Evolutionary conservation across 1,140 invertebrate genomes (phyloP).

Genomic region (Zaprionus africanus): DNA sequence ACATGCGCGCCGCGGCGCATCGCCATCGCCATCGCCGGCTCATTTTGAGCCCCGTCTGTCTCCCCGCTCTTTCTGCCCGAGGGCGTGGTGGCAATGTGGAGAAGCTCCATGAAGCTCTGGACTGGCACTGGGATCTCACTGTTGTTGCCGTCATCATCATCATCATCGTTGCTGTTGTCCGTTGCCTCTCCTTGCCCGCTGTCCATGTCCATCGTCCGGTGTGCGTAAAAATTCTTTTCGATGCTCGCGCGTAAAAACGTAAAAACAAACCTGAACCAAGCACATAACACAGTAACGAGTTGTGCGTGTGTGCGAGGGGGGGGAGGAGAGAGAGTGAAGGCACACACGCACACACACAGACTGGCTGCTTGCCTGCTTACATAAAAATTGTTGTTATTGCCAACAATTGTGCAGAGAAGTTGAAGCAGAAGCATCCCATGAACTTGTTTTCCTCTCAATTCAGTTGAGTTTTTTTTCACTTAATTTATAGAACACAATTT

Average conservation of each 20-base stretch:
- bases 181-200: neutral
- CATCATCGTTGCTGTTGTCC: slow-evolving; percentile 3
- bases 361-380: slow-evolving; percentile 13
- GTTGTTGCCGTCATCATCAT: slow-evolving; percentile 43
- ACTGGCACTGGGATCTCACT: slow-evolving; percentile 42
- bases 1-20: slow-evolving; percentile 47
- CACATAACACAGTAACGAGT: slow-evolving; percentile 31
- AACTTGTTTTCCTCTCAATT: slow-evolving; percentile 16
- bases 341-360: neutral
- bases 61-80: neutral
- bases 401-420: slow-evolving; percentile 38
- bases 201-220: neutral
- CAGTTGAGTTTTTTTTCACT: neutral
- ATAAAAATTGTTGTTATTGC: slow-evolving; percentile 44
- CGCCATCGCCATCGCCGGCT: slow-evolving; percentile 20
- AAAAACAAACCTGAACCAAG: slow-evolving; percentile 58
- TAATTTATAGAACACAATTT: slow-evolving; percentile 1
- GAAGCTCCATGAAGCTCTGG: slow-evolving; percentile 34
- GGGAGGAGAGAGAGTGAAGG: slow-evolving; percentile 17
- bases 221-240: slow-evolving; percentile 58
- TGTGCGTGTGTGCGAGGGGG: slow-evolving; percentile 12
- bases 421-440: slow-evolving; percentile 10
- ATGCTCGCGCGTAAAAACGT: slow-evolving; percentile 60
- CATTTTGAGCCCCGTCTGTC: too few relatives aligned
- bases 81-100: slow-evolving; percentile 36